Evolutionary conservation across 2,888 invertebrate genomes (phyloP).

Genomic region (Andricus quercusramuli): DNA sequence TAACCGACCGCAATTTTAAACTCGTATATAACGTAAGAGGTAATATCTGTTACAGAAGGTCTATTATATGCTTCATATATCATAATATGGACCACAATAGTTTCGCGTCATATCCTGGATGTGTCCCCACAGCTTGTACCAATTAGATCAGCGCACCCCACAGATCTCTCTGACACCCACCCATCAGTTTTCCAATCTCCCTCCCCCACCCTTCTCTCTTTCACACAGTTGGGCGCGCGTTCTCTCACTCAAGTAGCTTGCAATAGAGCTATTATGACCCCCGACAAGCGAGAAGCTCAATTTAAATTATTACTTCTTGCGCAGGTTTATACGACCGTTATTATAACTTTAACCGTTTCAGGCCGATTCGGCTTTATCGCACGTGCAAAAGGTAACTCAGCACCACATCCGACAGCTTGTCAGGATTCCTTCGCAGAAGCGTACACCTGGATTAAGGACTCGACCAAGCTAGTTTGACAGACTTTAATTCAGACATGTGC

Average conservation of each 20-base stretch:
- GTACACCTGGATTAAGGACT: not conserved
- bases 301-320: slow-evolving; percentile 70
- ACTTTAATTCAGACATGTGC: not conserved
- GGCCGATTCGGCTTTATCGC: slow-evolving; percentile 54
- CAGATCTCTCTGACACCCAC: slow-evolving; percentile 54
- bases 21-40: slow-evolving; percentile 52
- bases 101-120: slow-evolving; percentile 77
- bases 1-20: slow-evolving; percentile 61
- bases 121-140: slow-evolving; percentile 68
- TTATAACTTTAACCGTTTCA: slow-evolving; percentile 66
- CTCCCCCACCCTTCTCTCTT: slow-evolving; percentile 51
- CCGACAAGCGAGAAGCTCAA: slow-evolving; percentile 70
- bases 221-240: slow-evolving; percentile 45
- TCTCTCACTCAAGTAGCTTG: slow-evolving; percentile 66
- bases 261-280: slow-evolving; percentile 68
- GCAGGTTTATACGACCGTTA: slow-evolving; percentile 65
- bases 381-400: slow-evolving; percentile 33
- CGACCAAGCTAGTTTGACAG: not conserved
- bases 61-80: slow-evolving; percentile 62
- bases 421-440: not conserved
- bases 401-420: not conserved
- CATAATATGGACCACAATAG: slow-evolving; percentile 75
- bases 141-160: slow-evolving; percentile 76
- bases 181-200: slow-evolving; percentile 67
- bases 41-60: slow-evolving; percentile 52